phyloP scores from a whole-genome alignment of 1,140 invertebrate species.

The Trissolcus basalis region DNA sequence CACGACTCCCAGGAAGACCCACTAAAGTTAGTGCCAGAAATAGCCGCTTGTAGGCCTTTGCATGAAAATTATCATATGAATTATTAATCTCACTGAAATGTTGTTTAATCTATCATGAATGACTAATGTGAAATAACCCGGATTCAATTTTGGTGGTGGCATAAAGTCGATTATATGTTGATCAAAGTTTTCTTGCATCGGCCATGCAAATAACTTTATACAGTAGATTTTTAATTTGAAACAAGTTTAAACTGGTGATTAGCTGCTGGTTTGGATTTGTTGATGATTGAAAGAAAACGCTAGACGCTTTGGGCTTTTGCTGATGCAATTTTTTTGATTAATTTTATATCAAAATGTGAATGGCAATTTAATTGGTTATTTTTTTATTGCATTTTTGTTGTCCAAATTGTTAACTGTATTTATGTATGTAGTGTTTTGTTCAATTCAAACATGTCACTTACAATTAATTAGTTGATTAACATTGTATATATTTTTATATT shows the following conservation, averaged over 20 bases:
- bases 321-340: neutral
- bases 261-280: neutral
- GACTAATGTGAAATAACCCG: neutral
- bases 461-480: neutral
- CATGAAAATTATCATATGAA: conserved; percentile 16
- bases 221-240: conserved; percentile 26
- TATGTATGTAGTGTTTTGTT: neutral
- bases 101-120: neutral
- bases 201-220: neutral
- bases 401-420: neutral
- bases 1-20: conserved; percentile 87
- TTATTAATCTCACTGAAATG: neutral
- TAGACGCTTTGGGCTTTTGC: conserved; percentile 53
- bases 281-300: conserved; percentile 26
- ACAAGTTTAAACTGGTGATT: neutral
- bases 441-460: neutral
- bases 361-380: neutral
- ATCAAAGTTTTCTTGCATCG: conserved; percentile 17
- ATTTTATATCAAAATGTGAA: neutral
- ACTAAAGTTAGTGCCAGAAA: conserved; percentile 79
- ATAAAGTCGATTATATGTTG: neutral
- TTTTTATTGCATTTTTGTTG: neutral
- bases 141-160: neutral
- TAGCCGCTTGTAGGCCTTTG: conserved; percentile 9
- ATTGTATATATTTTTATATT: neutral